Evolutionary conservation across 2,888 invertebrate genomes (phyloP).

Genomic region (Acanthoscelides obtectus): DNA sequence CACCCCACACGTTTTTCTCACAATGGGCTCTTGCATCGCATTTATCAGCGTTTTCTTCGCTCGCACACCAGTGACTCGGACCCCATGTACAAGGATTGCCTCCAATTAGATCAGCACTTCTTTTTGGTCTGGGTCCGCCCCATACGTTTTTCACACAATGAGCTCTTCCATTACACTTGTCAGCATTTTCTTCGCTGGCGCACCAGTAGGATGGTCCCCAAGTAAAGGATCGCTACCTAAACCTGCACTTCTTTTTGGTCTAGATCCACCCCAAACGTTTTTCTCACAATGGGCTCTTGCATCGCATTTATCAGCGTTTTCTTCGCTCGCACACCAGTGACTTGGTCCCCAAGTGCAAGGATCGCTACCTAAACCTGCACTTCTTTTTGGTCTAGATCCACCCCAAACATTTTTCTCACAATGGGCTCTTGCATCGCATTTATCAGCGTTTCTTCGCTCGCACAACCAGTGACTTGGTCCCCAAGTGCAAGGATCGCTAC

Average conservation of each 20-base stretch:
- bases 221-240: background rate
- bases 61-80: background rate
- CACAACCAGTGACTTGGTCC: background rate
- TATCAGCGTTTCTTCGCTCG: background rate
- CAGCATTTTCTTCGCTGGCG: background rate
- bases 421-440: background rate
- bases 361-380: background rate
- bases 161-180: background rate
- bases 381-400: background rate
- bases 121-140: background rate
- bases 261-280: background rate
- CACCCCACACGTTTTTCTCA: slow-evolving; percentile 16
- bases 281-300: background rate
- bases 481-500: background rate
- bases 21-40: background rate
- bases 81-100: background rate
- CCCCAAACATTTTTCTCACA: background rate
- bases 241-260: background rate
- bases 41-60: background rate
- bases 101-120: background rate
- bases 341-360: background rate
- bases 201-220: background rate
- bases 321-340: background rate
- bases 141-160: background rate
- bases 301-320: background rate